phyloP scores from a whole-genome alignment of 2,888 invertebrate genomes.

The Galerucella calmariensis region DNA sequence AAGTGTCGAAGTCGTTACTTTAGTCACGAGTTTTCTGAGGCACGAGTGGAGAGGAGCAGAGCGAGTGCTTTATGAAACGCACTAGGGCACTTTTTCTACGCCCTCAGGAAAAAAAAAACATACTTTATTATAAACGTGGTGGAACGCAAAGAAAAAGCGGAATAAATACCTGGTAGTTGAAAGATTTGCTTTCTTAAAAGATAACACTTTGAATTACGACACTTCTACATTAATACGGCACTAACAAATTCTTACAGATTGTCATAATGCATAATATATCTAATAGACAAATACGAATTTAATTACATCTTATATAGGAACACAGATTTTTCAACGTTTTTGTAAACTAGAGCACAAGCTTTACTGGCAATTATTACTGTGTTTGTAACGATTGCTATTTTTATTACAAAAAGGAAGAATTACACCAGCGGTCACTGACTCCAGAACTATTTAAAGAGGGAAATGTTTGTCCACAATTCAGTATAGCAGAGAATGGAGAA shows the following conservation, averaged over 20 bases:
- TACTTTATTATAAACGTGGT: too few relatives aligned
- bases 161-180: background rate
- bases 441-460: slow-evolving; percentile 5
- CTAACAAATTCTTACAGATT: background rate
- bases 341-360: background rate
- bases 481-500: background rate
- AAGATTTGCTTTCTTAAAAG: background rate
- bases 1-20: too few relatives aligned
- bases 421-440: slow-evolving; percentile 11
- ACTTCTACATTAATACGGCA: background rate
- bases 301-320: background rate
- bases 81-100: too few relatives aligned
- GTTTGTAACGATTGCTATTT: background rate
- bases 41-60: too few relatives aligned
- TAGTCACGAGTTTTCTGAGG: too few relatives aligned
- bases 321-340: background rate
- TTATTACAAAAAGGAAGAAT: slow-evolving; percentile 2
- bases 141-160: too few relatives aligned
- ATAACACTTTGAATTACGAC: background rate
- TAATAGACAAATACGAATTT: background rate
- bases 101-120: too few relatives aligned
- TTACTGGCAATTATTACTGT: background rate
- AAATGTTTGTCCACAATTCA: background rate
- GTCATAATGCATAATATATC: background rate
- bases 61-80: too few relatives aligned